Conservation (phyloP, 2,113 vertebrate species). For the Chaetops frenatus region DNA sequence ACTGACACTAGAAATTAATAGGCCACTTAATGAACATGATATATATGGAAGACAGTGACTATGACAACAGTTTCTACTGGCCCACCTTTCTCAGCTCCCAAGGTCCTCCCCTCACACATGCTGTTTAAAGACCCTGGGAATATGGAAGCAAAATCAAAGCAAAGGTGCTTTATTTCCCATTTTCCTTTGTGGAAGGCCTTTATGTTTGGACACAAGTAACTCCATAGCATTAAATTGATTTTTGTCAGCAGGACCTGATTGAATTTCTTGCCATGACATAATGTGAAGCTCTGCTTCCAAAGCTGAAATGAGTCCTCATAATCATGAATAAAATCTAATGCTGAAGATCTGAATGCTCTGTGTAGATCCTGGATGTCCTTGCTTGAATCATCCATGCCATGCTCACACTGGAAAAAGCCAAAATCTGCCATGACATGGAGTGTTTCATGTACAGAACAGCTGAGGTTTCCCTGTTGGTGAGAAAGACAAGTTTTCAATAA, state of each 20-base stretch:
- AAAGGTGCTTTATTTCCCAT: not conserved
- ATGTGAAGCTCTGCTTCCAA: not conserved
- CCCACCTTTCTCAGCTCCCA: not conserved
- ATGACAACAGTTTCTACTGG: not conserved
- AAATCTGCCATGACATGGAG: accelerated
- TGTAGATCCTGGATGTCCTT: not conserved
- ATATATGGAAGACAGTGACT: not conserved
- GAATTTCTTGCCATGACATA: not conserved
- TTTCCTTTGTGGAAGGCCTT: not conserved
- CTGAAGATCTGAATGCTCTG: not conserved
- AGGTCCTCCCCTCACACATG: not conserved
- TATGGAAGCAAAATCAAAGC: not conserved
- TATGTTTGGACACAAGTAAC: not conserved
- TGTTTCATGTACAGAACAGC: not conserved
- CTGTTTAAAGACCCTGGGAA: not conserved
- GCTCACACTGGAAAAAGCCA: not conserved
- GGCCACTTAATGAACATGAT: not conserved
- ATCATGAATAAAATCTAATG: not conserved
- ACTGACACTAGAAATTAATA: not conserved
- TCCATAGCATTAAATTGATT: not conserved
- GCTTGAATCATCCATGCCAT: not conserved
- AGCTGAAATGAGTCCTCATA: not conserved
- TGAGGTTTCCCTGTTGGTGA: not conserved
- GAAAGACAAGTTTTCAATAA: not conserved
- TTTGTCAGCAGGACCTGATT: not conserved